Evolutionary conservation across 2,113 vertebrate genomes (phyloP).

Genomic region (Nibea coibor): DNA sequence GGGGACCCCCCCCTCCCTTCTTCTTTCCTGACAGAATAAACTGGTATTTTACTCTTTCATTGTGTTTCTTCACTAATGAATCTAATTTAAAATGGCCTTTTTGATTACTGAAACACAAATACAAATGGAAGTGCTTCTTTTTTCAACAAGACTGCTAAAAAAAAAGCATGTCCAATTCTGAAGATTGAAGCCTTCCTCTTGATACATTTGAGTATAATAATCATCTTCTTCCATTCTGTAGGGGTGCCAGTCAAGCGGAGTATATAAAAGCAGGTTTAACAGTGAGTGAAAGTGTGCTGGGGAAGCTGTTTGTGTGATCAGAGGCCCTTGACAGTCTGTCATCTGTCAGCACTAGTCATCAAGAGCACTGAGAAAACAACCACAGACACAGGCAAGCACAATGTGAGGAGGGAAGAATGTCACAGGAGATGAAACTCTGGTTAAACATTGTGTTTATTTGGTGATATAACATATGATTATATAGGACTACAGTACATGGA

Average conservation of each 20-base stretch:
- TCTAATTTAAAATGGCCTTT: neutral
- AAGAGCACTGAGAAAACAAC: conserved; percentile 69
- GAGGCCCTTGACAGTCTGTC: conserved; percentile 78
- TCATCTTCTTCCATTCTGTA: neutral
- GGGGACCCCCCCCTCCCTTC: conserved; percentile 31
- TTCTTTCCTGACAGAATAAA: conserved; percentile 12
- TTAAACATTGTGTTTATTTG: conserved; percentile 40
- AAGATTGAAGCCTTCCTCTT: conserved; percentile 1
- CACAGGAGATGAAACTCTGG: conserved; percentile 37
- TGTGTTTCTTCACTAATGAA: neutral
- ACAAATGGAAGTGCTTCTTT: neutral
- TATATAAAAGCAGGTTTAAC: conserved; percentile 28
- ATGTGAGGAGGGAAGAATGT: conserved; percentile 34
- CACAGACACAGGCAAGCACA: conserved; percentile 54
- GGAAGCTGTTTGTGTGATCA: conserved; percentile 73
- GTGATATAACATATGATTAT: conserved; percentile 13
- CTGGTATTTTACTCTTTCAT: neutral
- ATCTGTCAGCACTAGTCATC: conserved; percentile 76
- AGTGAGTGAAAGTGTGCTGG: conserved; percentile 70
- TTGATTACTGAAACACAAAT: neutral
- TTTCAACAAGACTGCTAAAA: neutral
- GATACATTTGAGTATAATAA: neutral
- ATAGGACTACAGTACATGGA: conserved; percentile 10
- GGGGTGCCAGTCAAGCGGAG: conserved; percentile 18
- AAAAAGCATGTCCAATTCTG: neutral